phyloP scores from a whole-genome alignment of 2,113 vertebrate genomes.

The Sisor rabdophorus region DNA sequence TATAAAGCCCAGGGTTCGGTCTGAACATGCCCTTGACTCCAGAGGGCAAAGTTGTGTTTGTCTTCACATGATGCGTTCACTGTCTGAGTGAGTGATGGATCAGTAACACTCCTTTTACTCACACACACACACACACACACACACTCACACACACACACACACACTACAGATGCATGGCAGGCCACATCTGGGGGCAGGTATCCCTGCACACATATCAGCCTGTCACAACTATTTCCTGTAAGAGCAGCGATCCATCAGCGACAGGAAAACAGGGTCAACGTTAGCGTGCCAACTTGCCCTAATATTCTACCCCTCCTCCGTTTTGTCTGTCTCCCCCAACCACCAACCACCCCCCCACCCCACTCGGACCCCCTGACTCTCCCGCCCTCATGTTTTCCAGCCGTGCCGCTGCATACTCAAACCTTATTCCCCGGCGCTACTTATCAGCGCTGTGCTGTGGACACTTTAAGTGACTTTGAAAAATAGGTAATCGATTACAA shows the following conservation, averaged over 20 bases:
- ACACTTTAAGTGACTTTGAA: conserved; percentile 89
- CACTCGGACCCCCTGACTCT: conserved; percentile 27
- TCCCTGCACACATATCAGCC: conserved; percentile 76
- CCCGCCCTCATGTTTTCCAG: conserved; percentile 52
- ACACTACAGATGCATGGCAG: conserved; percentile 11
- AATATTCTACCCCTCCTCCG: conserved; percentile 27
- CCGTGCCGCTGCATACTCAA: conserved; percentile 83
- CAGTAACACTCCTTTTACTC: conserved; percentile 53
- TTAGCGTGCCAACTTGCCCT: conserved; percentile 60
- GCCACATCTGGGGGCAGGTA: conserved; percentile 59
- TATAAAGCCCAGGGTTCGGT: conserved; percentile 45
- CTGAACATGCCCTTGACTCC: conserved; percentile 65
- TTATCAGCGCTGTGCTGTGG: conserved; percentile 75
- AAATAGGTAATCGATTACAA: conserved; percentile 94
- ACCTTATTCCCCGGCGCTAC: conserved; percentile 64
- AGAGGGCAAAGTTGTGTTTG: conserved; percentile 64
- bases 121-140: conserved; percentile 13
- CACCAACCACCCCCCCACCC: too few species aligned
- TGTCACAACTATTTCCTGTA: conserved; percentile 81
- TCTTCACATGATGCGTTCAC: conserved; percentile 60
- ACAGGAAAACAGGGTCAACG: conserved; percentile 74
- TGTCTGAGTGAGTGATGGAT: conserved; percentile 63
- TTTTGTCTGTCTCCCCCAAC: conserved; percentile 48
- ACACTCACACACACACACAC: conserved; percentile 18
- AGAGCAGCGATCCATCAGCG: conserved; percentile 79